Evolutionary conservation across 1,140 invertebrate genomes (phyloP), one percentile per base, ranked within the genome.

Genomic region (Cecropterus lyciades): DNA sequence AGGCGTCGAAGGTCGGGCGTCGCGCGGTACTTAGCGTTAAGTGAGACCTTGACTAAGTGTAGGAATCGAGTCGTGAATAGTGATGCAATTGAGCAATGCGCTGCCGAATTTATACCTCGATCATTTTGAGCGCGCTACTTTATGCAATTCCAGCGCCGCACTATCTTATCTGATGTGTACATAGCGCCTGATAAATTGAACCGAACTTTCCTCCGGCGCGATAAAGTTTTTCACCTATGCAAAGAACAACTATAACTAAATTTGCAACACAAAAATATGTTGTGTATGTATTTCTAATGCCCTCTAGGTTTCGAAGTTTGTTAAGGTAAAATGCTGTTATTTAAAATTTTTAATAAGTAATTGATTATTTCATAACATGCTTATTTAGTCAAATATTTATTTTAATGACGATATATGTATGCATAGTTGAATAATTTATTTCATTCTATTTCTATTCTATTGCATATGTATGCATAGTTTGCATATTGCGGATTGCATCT

Each of bases 151-250:
- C 70, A 65, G 37, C 27, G 67, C 37, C 45, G 51, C 55, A 53
- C 55, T 87, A 85, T 84, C 81, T 87, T 86, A 86, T 86, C 84
- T 67, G 11, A 16, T 55, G 67, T 79, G 65, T 77, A 76, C 72
- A 78, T 59, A 69, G 60, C 62, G 65, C 20, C 40, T 72, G 84
- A 83, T 86, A 79, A 76, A 45, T 63, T 70, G 40, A 30, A 52
- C 46, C 51, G 65, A 55, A 72, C 69, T 83, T 78, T 79, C 67
- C 71, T 80, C 42, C 24, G 42, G 56, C 51, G 52, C 42, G 4
- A 57, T 27, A 57, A 57, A 59, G 24, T 59, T 45, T 46, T 43
- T 56, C 53, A 42, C 0, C 16, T 59, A 30, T 46, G 24, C 56
- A 30, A 46, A 57, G 7, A 57, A 45, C 30, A 43, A 27, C 53